Evolutionary conservation across 2,797 vertebrate genomes (phyloP).

Genomic region (Esox lucius): DNA sequence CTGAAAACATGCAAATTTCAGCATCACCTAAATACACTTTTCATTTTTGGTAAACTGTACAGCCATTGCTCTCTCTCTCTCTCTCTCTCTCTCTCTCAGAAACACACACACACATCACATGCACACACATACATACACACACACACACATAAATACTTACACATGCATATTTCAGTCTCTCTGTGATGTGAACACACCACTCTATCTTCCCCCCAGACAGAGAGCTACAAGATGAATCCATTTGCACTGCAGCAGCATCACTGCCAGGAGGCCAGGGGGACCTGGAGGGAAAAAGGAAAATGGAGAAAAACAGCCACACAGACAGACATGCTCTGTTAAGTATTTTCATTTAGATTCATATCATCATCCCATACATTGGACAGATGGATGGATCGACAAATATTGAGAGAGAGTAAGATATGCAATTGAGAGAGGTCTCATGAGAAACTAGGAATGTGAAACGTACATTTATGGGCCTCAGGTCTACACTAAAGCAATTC

Average conservation of each 20-base stretch:
- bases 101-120: slow-evolving; percentile 9
- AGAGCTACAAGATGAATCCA: slow-evolving; percentile 71
- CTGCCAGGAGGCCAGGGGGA: slow-evolving; percentile 14
- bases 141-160: slow-evolving; percentile 25
- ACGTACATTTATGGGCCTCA: not conserved
- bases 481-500: not conserved
- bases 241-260: slow-evolving; percentile 52
- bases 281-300: not conserved
- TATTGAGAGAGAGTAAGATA: slow-evolving; percentile 9
- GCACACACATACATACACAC: slow-evolving; percentile 7
- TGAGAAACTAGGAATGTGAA: not conserved
- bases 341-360: slow-evolving; percentile 21
- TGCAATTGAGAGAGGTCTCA: not conserved
- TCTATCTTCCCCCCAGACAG: slow-evolving; percentile 52
- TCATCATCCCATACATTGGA: slow-evolving; percentile 28
- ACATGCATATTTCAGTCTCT: slow-evolving; percentile 60
- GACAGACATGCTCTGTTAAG: not conserved
- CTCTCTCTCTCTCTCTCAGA: slow-evolving; percentile 1
- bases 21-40: slow-evolving; percentile 16
- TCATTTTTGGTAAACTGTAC: not conserved
- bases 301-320: not conserved
- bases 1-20: slow-evolving; percentile 17
- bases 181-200: slow-evolving; percentile 43
- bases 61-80: not conserved
- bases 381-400: slow-evolving; percentile 12